Evolutionary conservation across 92 coral and sea anemone genomes (phyloP), one percentile per base, ranked within the genome.

Genomic region (Porites divaricata): DNA sequence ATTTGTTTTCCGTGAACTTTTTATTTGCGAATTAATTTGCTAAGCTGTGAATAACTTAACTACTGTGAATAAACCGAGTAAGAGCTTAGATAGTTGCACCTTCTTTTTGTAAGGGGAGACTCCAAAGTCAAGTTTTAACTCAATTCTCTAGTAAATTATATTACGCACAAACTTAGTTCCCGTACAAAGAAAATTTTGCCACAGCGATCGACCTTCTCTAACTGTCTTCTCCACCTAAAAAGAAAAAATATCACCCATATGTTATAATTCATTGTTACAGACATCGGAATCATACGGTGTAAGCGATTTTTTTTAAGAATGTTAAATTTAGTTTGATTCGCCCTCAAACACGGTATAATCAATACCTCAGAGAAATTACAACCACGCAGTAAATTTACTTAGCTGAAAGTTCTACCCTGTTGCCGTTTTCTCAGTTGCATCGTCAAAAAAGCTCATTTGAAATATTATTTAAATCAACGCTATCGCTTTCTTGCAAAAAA

Each of bases 11-110:
- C 14, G 4, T 21, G 41, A 20, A 11, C 53, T 45, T 4, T 79
- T 14, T 67, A 35, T 49, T 79, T 68, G 53, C 65, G 25, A 54
- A 52, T 67, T 50, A 52, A 79, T 79, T 67, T 79, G 84, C 67
- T 75, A 75, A 75, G 77, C 51, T 58, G 53, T 21, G 59, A 54
- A 74, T 74, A 74, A 74, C 78, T 74, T 73, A 50, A 23, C 24
- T 66, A 66, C 64, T 50, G 64, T 52, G 75, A 67, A 67, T n/a
- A 17, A 35, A 15, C 19, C n/a, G 54, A 28, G 19, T 28, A 11
- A 15, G 14, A 35, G 1, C 52, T 28, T 35, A 35, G 45, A 35
- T 35, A 35, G 45, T 6, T 4, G 6, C 45, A 41, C n/a, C 20
- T 28, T 28, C 19, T 8, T 11, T 52, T 15, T 28, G 14, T 67